Conservation (phyloP, 2,113 vertebrate genomes). For the Onychostruthus taczanowskii region DNA sequence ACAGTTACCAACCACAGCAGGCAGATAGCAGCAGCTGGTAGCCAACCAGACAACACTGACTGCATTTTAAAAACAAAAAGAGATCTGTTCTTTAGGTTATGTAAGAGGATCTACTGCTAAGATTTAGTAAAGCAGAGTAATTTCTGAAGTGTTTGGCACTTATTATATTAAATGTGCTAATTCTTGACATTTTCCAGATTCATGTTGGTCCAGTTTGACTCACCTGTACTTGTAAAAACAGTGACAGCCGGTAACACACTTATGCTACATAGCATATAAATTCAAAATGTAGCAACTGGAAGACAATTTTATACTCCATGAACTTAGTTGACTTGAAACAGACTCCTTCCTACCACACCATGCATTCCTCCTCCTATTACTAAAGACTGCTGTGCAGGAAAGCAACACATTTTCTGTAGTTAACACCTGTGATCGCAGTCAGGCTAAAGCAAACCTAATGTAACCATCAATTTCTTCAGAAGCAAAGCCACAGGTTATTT, state of each 20-base stretch:
- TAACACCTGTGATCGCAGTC: slow-evolving; percentile 22
- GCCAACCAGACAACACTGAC: neutral
- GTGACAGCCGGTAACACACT: neutral
- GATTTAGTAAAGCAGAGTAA: neutral
- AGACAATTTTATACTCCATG: neutral
- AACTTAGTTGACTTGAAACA: neutral
- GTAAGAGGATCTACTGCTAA: slow-evolving; percentile 26
- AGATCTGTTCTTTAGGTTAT: slow-evolving; percentile 15
- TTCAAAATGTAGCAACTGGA: neutral
- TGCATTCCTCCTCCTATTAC: neutral
- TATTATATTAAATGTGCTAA: neutral
- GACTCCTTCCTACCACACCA: neutral
- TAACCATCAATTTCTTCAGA: slow-evolving; percentile 36
- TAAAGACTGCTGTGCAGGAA: neutral
- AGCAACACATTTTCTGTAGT: neutral
- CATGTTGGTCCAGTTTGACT: neutral
- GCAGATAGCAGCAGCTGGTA: slow-evolving; percentile 52
- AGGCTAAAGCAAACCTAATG: neutral
- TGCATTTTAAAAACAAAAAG: neutral
- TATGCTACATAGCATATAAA: neutral
- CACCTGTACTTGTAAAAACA: neutral
- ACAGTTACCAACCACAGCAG: slow-evolving; percentile 67
- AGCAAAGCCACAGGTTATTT: slow-evolving; percentile 61
- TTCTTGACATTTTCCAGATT: neutral
- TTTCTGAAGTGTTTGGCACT: slow-evolving; percentile 4